phyloP scores from a whole-genome alignment of 2,113 vertebrate genomes.

The Lanius ludovicianus region DNA sequence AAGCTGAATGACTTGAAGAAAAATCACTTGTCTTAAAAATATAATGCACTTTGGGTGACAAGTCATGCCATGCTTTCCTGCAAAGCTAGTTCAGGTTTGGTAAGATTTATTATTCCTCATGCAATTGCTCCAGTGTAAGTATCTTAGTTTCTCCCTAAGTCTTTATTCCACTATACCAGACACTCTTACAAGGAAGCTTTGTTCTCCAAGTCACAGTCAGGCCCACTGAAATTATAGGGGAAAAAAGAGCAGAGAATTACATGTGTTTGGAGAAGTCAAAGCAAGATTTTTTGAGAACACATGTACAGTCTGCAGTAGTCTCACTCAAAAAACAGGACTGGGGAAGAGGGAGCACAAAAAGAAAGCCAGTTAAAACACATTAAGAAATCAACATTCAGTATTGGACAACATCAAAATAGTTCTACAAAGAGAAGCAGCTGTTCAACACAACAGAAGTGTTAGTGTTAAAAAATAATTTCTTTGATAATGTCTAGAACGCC shows the following conservation, averaged over 20 bases:
- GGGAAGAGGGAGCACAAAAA: neutral
- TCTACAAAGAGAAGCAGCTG: neutral
- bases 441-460: neutral
- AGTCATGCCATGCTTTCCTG: neutral
- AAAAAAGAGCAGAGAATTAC: neutral
- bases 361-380: neutral
- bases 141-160: neutral
- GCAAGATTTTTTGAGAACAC: neutral
- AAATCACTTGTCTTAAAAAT: neutral
- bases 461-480: neutral
- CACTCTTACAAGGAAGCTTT: neutral
- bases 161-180: neutral
- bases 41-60: neutral
- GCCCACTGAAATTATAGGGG: neutral
- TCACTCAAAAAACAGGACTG: neutral
- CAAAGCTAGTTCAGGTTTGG: neutral
- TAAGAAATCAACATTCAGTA: neutral
- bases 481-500: neutral
- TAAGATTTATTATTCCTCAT: slow-evolving; percentile 2
- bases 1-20: neutral
- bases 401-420: neutral
- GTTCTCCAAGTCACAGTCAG: neutral
- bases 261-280: neutral
- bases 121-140: neutral
- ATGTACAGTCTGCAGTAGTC: neutral